phyloP scores from a whole-genome alignment of 2,888 invertebrate species.

The Hofmannophila pseudospretella region DNA sequence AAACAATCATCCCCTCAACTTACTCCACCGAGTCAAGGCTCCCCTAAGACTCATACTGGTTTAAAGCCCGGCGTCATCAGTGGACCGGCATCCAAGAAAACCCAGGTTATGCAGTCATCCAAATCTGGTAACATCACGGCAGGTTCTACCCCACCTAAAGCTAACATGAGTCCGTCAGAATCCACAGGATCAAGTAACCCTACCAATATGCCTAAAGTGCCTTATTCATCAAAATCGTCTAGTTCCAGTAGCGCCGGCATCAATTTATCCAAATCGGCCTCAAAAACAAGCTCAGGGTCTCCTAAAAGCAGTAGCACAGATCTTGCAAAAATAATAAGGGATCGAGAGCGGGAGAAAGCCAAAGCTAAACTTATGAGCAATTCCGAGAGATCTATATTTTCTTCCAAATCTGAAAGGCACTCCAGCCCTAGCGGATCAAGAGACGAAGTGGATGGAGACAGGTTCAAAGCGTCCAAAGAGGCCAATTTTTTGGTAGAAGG shows the following conservation, averaged over 20 bases:
- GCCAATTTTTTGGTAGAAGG: slow-evolving; percentile 84
- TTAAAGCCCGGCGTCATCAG: slow-evolving; percentile 91
- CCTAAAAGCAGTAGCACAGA: slow-evolving; percentile 80
- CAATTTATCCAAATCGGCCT: slow-evolving; percentile 64
- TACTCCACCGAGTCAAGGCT: slow-evolving; percentile 78
- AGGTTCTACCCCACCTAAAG: slow-evolving; percentile 65
- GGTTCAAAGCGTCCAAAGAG: slow-evolving; percentile 80
- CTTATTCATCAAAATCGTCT: slow-evolving; percentile 69
- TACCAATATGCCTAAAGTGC: slow-evolving; percentile 57
- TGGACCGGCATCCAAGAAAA: slow-evolving; percentile 91
- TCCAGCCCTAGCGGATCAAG: slow-evolving; percentile 81
- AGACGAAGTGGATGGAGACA: slow-evolving; percentile 81
- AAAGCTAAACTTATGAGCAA: slow-evolving; percentile 78
- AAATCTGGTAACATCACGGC: slow-evolving; percentile 55
- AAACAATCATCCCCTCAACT: slow-evolving; percentile 68
- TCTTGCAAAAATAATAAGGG: slow-evolving; percentile 74
- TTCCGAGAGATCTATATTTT: slow-evolving; percentile 81
- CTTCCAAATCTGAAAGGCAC: slow-evolving; percentile 80
- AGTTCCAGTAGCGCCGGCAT: slow-evolving; percentile 59
- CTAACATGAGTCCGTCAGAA: slow-evolving; percentile 59
- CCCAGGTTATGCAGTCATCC: slow-evolving; percentile 79
- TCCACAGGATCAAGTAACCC: slow-evolving; percentile 40
- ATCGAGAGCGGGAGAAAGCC: slow-evolving; percentile 79
- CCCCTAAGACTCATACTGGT: slow-evolving; percentile 88
- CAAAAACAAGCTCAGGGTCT: slow-evolving; percentile 76